These are phyloP conservation scores for Subanguina moxae DNA, from an alignment of 1,140 invertebrate species.

Conservation along the genomic window DNA sequence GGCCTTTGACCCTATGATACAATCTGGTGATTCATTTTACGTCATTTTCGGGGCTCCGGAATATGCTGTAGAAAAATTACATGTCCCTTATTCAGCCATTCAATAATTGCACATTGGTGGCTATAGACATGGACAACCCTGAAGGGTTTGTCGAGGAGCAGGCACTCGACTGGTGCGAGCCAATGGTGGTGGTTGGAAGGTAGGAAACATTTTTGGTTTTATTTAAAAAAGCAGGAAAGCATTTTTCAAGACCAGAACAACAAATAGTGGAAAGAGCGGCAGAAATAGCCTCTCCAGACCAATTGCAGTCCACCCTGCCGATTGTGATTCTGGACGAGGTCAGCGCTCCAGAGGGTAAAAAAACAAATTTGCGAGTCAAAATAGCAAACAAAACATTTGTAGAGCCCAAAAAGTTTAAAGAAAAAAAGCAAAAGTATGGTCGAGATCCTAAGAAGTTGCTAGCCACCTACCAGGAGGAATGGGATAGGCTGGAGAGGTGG, in stretches of 20 bases:
- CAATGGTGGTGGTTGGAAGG: constrained; percentile 4
- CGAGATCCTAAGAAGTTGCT: constrained; percentile 52
- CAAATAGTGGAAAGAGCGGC: constrained; percentile 22
- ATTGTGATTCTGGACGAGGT: constrained; percentile 33
- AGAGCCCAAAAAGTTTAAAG: constrained; percentile 52
- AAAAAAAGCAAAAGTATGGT: constrained; percentile 59
- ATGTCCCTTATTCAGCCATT: constrained; percentile 32
- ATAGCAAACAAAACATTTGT: constrained; percentile 1
- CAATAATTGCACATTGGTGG: constrained; percentile 43
- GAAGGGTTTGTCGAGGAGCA: constrained; percentile 36
- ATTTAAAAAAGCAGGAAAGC: too few relatives aligned
- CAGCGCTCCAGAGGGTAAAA: constrained; percentile 8
- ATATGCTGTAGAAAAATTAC: too few relatives aligned
- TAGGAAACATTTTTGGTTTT: too few relatives aligned
- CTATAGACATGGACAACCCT: constrained; percentile 43
- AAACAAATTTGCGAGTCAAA: not conserved
- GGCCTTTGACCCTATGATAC: too few relatives aligned
- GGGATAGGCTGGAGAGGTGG: constrained; percentile 28
- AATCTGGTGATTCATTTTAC: too few relatives aligned
- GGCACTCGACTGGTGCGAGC: constrained; percentile 32
- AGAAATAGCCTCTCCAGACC: constrained; percentile 25
- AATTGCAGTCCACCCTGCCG: constrained; percentile 31
- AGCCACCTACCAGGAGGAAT: constrained; percentile 57
- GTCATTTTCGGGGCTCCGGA: too few relatives aligned
- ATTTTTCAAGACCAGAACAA: constrained; percentile 30